phyloP scores from a whole-genome alignment of 1,140 invertebrate genomes.

The Nylanderia fulva region DNA sequence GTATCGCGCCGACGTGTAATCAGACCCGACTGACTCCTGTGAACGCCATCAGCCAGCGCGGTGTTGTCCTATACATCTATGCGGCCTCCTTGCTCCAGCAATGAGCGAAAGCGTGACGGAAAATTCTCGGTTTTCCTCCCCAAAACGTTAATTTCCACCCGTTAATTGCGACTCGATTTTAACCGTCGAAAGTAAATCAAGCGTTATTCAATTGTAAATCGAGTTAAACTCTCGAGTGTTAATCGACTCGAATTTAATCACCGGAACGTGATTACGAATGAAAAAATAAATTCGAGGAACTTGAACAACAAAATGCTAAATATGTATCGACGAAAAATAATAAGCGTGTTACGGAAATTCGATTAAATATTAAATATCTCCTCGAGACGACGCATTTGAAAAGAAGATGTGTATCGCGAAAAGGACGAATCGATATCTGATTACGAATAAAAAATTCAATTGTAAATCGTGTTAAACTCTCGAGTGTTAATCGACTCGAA shows the following conservation, averaged over 20 bases:
- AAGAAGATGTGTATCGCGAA: too few species aligned
- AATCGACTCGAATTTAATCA: neutral
- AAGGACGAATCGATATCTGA: too few species aligned
- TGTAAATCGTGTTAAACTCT: neutral
- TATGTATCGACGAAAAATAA: too few species aligned
- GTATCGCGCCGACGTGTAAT: constrained; percentile 65
- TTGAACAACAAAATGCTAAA: too few species aligned
- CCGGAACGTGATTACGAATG: neutral
- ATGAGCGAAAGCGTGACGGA: neutral
- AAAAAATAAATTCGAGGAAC: too few species aligned
- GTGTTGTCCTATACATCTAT: neutral
- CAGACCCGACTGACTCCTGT: constrained; percentile 48
- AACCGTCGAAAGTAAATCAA: neutral
- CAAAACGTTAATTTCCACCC: constrained; percentile 31
- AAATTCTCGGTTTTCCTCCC: neutral
- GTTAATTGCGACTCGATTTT: constrained; percentile 21
- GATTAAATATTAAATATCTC: too few species aligned
- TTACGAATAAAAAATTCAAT: too few species aligned
- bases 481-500: neutral
- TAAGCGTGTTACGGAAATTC: too few species aligned
- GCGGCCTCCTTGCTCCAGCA: constrained; percentile 17
- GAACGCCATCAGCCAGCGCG: constrained; percentile 23
- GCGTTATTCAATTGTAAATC: neutral
- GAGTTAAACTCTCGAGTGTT: neutral
- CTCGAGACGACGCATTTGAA: too few species aligned